Evolutionary conservation across 2,797 vertebrate species (phyloP).

Genomic region (Silurus aristotelis): DNA sequence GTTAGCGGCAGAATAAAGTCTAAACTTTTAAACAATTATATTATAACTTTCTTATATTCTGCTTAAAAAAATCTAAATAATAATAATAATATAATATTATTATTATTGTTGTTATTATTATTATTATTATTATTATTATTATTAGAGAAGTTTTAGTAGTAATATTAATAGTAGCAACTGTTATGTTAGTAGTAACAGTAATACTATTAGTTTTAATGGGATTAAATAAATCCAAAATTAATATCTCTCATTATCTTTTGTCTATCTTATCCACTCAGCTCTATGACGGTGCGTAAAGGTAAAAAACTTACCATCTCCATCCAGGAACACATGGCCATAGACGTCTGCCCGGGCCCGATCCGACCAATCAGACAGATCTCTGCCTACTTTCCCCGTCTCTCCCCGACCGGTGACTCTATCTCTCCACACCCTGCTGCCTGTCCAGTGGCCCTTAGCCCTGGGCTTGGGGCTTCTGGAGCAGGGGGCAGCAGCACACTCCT

Average conservation of each 20-base stretch:
- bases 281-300: conserved; percentile 19
- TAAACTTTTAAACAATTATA: too few relatives aligned
- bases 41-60: too few relatives aligned
- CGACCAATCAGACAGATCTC: conserved; percentile 66
- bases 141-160: background rate
- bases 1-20: conserved; percentile 14
- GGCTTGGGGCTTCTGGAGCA: conserved; percentile 38
- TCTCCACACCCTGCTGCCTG: conserved; percentile 32
- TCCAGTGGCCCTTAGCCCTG: conserved; percentile 37
- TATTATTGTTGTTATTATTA: background rate
- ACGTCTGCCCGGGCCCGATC: conserved; percentile 64
- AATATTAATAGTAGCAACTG: background rate
- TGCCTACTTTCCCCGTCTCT: conserved; percentile 63
- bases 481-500: conserved; percentile 29
- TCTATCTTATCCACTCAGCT: conserved; percentile 28
- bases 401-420: conserved; percentile 37
- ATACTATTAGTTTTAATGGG: background rate
- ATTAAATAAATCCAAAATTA: background rate
- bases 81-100: too few relatives aligned
- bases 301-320: conserved; percentile 62
- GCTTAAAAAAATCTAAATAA: too few relatives aligned
- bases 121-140: background rate
- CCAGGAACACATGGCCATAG: conserved; percentile 68
- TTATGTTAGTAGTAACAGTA: background rate
- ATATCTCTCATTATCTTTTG: background rate